Conservation (phyloP, 2,797 vertebrate genomes). For the Sebastes cheni region DNA sequence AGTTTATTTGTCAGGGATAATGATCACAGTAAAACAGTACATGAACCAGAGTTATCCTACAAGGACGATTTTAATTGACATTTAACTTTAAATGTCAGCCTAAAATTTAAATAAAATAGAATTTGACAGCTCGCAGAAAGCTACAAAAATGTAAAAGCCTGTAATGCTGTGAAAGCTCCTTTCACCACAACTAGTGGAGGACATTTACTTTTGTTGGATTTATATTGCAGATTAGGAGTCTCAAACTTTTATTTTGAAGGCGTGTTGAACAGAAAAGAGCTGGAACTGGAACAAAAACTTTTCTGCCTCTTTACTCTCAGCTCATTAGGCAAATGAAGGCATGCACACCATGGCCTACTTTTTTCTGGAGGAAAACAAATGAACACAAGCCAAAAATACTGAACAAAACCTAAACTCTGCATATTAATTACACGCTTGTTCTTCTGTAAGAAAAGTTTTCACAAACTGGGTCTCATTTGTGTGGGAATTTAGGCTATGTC, state of each 20-base stretch:
- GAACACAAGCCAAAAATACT: not conserved
- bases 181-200: not conserved
- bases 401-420: not conserved
- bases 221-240: too few relatives aligned
- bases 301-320: not conserved
- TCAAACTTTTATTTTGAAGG: not conserved
- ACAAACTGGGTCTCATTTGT: not conserved
- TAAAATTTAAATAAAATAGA: not conserved
- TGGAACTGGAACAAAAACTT: not conserved
- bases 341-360: conserved; percentile 8
- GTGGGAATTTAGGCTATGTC: not conserved
- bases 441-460: not conserved
- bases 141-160: not conserved
- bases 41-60: not conserved
- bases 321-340: conserved; percentile 10
- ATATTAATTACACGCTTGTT: not conserved
- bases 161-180: not conserved
- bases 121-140: not conserved
- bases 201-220: not conserved
- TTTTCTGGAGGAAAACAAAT: not conserved
- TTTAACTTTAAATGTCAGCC: not conserved
- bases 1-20: not conserved
- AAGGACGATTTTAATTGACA: not conserved
- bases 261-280: not conserved
- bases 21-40: not conserved